Evolutionary conservation across 2,113 vertebrate species (phyloP).

Genomic region (Forbesichthys agassizii): DNA sequence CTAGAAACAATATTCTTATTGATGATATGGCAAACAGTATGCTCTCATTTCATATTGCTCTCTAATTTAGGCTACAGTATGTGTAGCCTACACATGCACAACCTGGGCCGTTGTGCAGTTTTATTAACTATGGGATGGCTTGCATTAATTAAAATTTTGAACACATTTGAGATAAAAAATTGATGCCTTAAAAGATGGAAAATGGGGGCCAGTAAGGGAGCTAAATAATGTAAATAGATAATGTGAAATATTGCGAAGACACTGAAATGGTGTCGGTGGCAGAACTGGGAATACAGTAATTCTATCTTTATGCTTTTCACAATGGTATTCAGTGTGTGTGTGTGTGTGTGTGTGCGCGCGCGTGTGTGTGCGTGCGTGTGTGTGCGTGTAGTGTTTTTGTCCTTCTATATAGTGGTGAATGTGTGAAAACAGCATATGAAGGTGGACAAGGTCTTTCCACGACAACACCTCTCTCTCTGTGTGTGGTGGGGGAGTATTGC

Average conservation of each 20-base stretch:
- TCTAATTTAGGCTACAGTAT: no score
- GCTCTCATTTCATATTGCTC: no score
- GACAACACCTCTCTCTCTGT: conserved; percentile 44
- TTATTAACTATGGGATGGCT: conserved; percentile 21
- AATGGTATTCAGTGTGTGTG: conserved; percentile 13
- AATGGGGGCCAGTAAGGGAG: conserved; percentile 43
- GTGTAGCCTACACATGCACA: conserved; percentile 9
- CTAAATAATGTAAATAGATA: conserved; percentile 73
- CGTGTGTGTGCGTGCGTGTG: conserved; percentile 37
- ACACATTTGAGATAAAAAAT: conserved; percentile 71
- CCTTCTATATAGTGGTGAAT: conserved; percentile 28
- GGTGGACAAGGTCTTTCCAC: conserved; percentile 65
- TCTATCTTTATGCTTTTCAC: conserved; percentile 74
- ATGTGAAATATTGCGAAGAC: conserved; percentile 69
- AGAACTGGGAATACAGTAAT: conserved; percentile 62
- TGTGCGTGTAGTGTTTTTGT: not conserved
- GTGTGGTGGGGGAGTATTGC: conserved; percentile 44
- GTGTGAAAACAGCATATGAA: conserved; percentile 73
- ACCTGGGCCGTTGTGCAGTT: not conserved
- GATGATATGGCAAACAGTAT: no score
- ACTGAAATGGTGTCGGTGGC: conserved; percentile 68
- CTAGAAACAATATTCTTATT: no score
- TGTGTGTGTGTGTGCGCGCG: conserved; percentile 26
- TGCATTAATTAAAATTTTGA: conserved; percentile 24
- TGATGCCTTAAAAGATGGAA: conserved; percentile 51